Evolutionary conservation across 2,797 vertebrate genomes (phyloP).

Genomic region (Cryptoprocta ferox): DNA sequence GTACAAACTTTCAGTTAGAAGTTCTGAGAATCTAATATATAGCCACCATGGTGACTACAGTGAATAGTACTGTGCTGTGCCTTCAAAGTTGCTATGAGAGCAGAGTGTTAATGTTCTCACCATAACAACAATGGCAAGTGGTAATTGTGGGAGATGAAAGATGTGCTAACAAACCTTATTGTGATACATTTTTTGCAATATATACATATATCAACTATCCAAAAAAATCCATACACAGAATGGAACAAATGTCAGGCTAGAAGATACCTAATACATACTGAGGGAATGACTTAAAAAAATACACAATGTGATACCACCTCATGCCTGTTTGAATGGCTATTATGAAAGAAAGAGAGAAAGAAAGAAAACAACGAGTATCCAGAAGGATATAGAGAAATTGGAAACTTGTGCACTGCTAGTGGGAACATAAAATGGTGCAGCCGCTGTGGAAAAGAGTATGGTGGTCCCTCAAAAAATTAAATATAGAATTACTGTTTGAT

Average conservation of each 20-base stretch:
- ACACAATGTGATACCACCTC: background rate
- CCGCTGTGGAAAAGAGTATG: background rate
- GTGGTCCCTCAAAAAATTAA: background rate
- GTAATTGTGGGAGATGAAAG: background rate
- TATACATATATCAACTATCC: background rate
- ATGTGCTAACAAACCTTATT: background rate
- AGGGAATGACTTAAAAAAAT: background rate
- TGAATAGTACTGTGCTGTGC: too few species aligned
- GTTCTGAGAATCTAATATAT: background rate
- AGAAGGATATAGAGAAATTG: fast-evolving
- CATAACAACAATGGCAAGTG: background rate
- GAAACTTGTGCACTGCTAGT: background rate
- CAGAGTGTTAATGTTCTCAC: background rate
- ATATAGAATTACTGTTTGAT: background rate
- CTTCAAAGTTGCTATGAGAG: background rate
- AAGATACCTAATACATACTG: background rate
- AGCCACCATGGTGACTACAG: background rate
- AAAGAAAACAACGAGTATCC: background rate
- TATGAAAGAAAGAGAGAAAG: background rate
- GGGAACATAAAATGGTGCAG: background rate
- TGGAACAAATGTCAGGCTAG: background rate
- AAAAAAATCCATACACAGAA: background rate
- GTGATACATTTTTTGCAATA: background rate
- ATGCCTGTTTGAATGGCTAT: background rate
- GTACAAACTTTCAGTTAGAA: background rate